Evolutionary conservation across 2,888 invertebrate genomes (phyloP).

Genomic region (Microplitis deprimator): DNA sequence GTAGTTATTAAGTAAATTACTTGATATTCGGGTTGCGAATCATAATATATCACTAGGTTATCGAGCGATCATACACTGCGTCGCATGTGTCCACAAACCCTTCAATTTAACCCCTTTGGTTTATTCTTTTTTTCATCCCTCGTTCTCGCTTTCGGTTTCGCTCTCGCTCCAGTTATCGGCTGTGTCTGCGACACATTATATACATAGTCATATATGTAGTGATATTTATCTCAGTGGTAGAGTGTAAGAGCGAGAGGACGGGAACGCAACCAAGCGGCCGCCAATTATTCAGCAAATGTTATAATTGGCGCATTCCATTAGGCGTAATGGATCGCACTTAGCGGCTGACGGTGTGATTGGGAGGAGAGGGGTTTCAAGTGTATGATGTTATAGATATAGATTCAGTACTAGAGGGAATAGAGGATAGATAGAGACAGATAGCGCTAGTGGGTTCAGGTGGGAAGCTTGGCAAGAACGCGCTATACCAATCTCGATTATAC

Average conservation of each 20-base stretch:
- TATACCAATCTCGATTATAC: slow-evolving; percentile 67
- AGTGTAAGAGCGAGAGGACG: neutral
- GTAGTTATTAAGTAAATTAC: neutral
- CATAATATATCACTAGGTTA: neutral
- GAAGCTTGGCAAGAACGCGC: slow-evolving; percentile 41
- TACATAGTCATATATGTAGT: neutral
- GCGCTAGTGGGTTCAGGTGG: slow-evolving; percentile 56
- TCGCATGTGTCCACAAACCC: neutral
- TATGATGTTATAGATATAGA: slow-evolving; percentile 40
- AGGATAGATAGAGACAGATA: slow-evolving; percentile 36
- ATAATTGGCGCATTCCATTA: slow-evolving; percentile 71
- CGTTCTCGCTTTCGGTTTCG: neutral
- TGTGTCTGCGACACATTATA: neutral
- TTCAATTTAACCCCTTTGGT: neutral
- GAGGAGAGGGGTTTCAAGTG: slow-evolving; percentile 53
- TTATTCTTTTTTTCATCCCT: neutral
- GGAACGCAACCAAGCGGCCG: slow-evolving; percentile 59
- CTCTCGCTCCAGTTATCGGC: neutral
- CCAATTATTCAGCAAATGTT: slow-evolving; percentile 71
- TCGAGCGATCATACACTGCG: neutral
- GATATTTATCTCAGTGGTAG: slow-evolving; percentile 16
- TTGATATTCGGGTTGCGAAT: neutral
- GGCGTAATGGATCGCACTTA: slow-evolving; percentile 71
- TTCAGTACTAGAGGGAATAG: slow-evolving; percentile 23
- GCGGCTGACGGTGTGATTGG: slow-evolving; percentile 69